Conservation (phyloP, 1,140 invertebrate genomes). For the Stegodyphus dumicola region DNA sequence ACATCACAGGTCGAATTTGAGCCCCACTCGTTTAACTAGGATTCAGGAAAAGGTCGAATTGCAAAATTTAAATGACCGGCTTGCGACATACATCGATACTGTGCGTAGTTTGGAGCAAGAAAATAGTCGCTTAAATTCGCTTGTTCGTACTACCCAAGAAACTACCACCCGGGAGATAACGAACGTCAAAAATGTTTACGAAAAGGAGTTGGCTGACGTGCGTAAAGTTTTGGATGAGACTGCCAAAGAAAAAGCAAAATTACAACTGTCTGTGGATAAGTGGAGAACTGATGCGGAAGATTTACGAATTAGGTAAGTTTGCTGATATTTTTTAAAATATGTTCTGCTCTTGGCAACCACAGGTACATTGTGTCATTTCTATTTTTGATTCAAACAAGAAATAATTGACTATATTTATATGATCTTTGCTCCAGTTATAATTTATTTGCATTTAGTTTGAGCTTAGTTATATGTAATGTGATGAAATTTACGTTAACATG, state of each 20-base stretch:
- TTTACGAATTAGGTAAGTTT: slow-evolving; percentile 66
- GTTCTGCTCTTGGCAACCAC: background rate
- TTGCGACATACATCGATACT: slow-evolving; percentile 94
- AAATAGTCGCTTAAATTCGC: slow-evolving; percentile 84
- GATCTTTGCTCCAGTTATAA: too few relatives aligned
- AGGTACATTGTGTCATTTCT: background rate
- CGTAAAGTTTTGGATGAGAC: slow-evolving; percentile 89
- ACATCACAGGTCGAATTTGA: slow-evolving; percentile 76
- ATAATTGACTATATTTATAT: too few relatives aligned
- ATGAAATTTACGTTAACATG: too few relatives aligned
- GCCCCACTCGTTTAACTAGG: slow-evolving; percentile 88
- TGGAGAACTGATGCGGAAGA: slow-evolving; percentile 89
- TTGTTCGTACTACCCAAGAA: slow-evolving; percentile 84
- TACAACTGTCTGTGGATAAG: slow-evolving; percentile 90
- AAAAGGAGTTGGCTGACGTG: slow-evolving; percentile 90
- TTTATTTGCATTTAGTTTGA: too few relatives aligned
- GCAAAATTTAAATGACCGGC: slow-evolving; percentile 92
- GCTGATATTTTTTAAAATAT: background rate
- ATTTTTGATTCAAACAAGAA: too few relatives aligned
- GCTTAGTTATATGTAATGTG: too few relatives aligned
- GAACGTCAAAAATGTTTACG: slow-evolving; percentile 92
- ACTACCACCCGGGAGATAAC: slow-evolving; percentile 86
- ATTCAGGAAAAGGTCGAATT: slow-evolving; percentile 94
- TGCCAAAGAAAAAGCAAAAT: slow-evolving; percentile 86
- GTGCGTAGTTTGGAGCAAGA: slow-evolving; percentile 91